phyloP scores from a whole-genome alignment of 2,888 invertebrate genomes.

The Carabus problematicus region DNA sequence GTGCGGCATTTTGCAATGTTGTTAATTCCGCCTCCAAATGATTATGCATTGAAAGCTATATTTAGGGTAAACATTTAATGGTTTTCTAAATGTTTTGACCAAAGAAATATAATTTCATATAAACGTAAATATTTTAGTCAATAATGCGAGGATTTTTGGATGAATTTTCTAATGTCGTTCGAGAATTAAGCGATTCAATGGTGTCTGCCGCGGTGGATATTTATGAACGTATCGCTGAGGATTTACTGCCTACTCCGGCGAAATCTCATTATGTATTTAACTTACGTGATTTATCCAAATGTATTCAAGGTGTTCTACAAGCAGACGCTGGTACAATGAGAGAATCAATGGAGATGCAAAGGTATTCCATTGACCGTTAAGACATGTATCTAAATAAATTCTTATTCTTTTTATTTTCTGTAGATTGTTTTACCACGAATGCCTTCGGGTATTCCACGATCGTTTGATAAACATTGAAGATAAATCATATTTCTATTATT shows the following conservation, averaged over 20 bases:
- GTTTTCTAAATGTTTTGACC: not conserved
- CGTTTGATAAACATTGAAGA: constrained; percentile 84
- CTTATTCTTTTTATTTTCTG: constrained; percentile 45
- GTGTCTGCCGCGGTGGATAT: constrained; percentile 85
- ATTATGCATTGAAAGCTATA: constrained; percentile 77
- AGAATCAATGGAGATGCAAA: constrained; percentile 70
- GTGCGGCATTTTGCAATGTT: constrained; percentile 89
- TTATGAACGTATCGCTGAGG: constrained; percentile 78
- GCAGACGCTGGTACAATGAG: constrained; percentile 77
- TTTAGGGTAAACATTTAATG: constrained; percentile 64
- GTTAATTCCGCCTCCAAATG: constrained; percentile 81
- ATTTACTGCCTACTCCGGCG: constrained; percentile 87
- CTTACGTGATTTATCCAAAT: constrained; percentile 87
- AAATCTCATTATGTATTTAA: constrained; percentile 95
- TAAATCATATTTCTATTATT: constrained; percentile 77
- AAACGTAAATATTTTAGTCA: constrained; percentile 58
- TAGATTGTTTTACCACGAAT: constrained; percentile 91
- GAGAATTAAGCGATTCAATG: constrained; percentile 72
- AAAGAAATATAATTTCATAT: not conserved
- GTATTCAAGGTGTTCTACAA: constrained; percentile 88
- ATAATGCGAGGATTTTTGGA: constrained; percentile 79
- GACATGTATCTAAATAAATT: not conserved
- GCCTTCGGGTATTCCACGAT: constrained; percentile 90
- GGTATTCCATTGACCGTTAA: constrained; percentile 56
- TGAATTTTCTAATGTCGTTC: constrained; percentile 76